A percentile compares a stretch with the other conserved stretches of the same genome.
phyloP scores from a whole-genome alignment of 2,888 invertebrate species.

The Scelioninae gen. 1 region DNA sequence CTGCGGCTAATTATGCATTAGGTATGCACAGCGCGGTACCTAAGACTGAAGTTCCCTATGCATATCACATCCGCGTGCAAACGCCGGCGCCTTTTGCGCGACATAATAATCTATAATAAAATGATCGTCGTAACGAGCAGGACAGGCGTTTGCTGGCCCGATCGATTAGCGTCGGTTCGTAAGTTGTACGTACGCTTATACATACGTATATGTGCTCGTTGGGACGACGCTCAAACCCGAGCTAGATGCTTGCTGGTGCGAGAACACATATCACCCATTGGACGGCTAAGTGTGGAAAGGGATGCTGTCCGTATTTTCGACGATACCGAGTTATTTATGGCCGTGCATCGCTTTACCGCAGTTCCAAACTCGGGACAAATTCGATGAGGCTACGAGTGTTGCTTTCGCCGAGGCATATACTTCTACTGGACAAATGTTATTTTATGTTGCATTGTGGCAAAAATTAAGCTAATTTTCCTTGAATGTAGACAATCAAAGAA shows the following conservation, averaged over 20 bases:
- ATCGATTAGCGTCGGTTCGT: constrained; percentile 40
- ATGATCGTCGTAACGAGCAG: constrained; percentile 50
- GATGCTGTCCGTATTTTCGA: constrained; percentile 61
- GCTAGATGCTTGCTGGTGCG: constrained; percentile 58
- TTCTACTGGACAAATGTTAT: constrained; percentile 27
- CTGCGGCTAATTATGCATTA: constrained; percentile 64
- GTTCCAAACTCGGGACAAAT: constrained; percentile 63
- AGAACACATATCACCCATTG: constrained; percentile 58
- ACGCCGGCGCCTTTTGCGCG: constrained; percentile 42
- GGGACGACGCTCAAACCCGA: constrained; percentile 36
- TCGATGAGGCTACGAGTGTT: constrained; percentile 33
- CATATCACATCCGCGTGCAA: constrained; percentile 23
- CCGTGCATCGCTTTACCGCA: constrained; percentile 48
- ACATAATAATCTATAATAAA: constrained; percentile 57
- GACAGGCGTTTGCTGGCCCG: constrained; percentile 29
- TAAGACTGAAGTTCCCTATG: constrained; percentile 42
- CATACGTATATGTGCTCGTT: constrained; percentile 10
- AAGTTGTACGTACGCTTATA: constrained; percentile 2
- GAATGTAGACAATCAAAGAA: too few relatives aligned
- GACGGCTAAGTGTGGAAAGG: constrained; percentile 50
- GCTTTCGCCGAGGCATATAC: constrained; percentile 21
- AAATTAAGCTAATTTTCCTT: too few relatives aligned
- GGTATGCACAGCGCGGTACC: constrained; percentile 60
- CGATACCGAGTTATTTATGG: constrained; percentile 65
- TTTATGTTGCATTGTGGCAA: too few relatives aligned